Evolutionary conservation across 2,113 vertebrate species (phyloP), one percentile per base, ranked within the genome.

Genomic region (Paradisaea rubra): DNA sequence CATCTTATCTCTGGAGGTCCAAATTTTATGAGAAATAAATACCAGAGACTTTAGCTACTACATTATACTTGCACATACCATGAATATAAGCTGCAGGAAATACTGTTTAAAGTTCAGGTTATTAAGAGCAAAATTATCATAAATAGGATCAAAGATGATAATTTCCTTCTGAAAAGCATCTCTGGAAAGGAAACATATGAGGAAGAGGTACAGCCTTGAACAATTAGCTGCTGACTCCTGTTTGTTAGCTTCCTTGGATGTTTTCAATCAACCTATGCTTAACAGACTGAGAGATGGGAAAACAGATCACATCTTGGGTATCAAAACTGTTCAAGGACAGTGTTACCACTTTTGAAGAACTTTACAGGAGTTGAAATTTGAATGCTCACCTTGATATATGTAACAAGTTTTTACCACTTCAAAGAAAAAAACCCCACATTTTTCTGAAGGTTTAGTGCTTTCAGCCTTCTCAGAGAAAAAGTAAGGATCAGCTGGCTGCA

Each of bases 111-210:
- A 94, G 81, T 88, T 89, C 77, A 95, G 8, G 7, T 49, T 94
- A 68, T 77, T 90, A 92, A 93, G 81, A 94, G 71, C 60, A 96
- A 88, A 94, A 93, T 95, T 94, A 94, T 42, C 83, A 95, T 93
- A 94, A 77, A 63, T 19, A 93, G 16, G 20, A 85, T 72, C n/a
- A 84, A 61, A 86, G 31, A 77, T 56, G 33, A 35, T 47, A 49
- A 57, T 68, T 70, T 83, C 27, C 49, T 66, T 71, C 53, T 59
- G 25, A 37, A 84, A 91, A 84, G 15, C 27, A 66, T 25, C 31
- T 73, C 53, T 88, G 49, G 59, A 86, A 93, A 82, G 52, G 47
- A 90, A 87, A 81, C 0, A 0, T 31, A 70, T 37, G 20, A 78
- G 28, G 25, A 66, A 66, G 37, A 86, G 7, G 25, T 19, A 44